These are phyloP conservation scores for Dendrocincla tyrannina DNA, from an alignment of 2,797 vertebrate genomes.

Conservation along the genomic window DNA sequence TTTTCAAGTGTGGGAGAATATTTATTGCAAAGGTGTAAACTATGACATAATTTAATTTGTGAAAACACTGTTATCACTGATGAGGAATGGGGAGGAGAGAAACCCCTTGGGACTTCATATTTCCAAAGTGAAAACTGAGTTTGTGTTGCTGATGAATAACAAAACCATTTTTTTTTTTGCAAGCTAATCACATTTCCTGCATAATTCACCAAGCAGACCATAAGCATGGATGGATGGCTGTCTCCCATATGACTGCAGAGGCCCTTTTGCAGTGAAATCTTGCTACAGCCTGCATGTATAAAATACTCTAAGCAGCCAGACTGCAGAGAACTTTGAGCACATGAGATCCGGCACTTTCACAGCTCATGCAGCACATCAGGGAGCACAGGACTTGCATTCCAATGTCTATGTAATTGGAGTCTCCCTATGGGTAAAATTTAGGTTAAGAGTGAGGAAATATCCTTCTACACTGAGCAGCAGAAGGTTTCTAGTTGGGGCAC, in stretches of 20 bases:
- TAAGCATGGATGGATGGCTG: background rate
- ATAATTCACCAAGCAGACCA: background rate
- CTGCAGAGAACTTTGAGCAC: background rate
- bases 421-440: background rate
- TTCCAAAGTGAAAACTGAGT: background rate
- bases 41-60: background rate
- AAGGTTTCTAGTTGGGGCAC: background rate
- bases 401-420: background rate
- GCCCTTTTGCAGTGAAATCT: background rate
- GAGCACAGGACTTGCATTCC: background rate
- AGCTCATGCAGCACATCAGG: background rate
- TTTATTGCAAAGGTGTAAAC: background rate
- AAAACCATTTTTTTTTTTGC: background rate
- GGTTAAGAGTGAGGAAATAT: conserved; percentile 25
- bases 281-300: background rate
- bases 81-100: background rate
- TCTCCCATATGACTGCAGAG: background rate
- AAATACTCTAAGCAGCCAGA: background rate
- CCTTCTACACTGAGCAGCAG: background rate
- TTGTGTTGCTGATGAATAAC: background rate
- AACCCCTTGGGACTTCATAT: background rate
- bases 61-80: background rate
- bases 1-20: background rate
- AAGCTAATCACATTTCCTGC: background rate
- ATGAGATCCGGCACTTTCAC: background rate